These are phyloP conservation scores for Lepetodrilus schrolli DNA, from an alignment of 2,888 invertebrate genomes.

Conservation along the genomic window DNA sequence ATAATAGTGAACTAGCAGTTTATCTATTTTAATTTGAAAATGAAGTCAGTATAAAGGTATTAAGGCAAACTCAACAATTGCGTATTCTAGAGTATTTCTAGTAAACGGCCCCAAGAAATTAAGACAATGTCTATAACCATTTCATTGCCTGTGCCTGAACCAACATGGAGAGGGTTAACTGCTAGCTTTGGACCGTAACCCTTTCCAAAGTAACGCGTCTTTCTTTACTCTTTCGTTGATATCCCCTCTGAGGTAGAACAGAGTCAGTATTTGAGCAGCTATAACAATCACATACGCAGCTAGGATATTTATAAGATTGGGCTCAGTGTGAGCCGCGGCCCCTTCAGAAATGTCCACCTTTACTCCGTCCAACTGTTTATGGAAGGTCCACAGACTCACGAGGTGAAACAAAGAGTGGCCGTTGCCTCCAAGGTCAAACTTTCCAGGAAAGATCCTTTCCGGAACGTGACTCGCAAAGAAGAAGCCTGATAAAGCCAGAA, in stretches of 20 bases:
- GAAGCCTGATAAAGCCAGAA: slow-evolving; percentile 39
- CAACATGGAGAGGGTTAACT: no score
- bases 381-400: slow-evolving; percentile 34
- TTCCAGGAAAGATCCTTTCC: slow-evolving; percentile 57
- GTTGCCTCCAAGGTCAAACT: slow-evolving; percentile 63
- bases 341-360: slow-evolving; percentile 34
- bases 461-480: slow-evolving; percentile 57
- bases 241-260: not conserved
- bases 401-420: slow-evolving; percentile 66
- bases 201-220: not conserved
- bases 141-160: no score
- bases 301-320: not conserved
- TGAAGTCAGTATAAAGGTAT: no score
- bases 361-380: slow-evolving; percentile 38
- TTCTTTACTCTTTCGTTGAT: not conserved
- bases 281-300: not conserved
- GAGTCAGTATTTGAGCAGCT: not conserved
- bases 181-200: not conserved
- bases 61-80: no score
- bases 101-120: no score
- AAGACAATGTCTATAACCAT: no score
- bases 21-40: no score
- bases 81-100: no score
- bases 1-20: no score
- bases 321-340: not conserved